Conservation (phyloP, 2,888 invertebrate genomes). For the Achlya flavicornis region DNA sequence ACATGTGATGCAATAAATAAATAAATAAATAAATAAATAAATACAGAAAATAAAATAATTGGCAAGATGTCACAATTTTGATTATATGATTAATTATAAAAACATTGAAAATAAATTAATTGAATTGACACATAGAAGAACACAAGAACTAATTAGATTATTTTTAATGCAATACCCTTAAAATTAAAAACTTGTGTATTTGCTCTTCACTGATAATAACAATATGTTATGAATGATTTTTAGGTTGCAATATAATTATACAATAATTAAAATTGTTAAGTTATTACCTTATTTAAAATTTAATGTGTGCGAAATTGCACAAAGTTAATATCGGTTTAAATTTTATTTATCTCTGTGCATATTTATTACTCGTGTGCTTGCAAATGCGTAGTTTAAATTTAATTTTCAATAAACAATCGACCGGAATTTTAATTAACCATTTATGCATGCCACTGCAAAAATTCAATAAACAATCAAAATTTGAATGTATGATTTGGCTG, state of each 20-base stretch:
- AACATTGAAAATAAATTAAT: too few relatives aligned
- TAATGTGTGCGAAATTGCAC: neutral
- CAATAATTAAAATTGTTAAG: neutral
- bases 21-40: too few relatives aligned
- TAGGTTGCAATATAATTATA: neutral
- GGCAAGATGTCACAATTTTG: too few relatives aligned
- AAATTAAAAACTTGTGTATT: too few relatives aligned
- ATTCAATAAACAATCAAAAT: neutral
- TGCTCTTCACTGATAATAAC: too few relatives aligned
- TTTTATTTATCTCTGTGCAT: neutral
- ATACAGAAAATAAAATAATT: too few relatives aligned
- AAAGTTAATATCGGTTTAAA: neutral
- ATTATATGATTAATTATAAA: too few relatives aligned
- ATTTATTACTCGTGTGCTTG: neutral
- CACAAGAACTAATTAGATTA: too few relatives aligned
- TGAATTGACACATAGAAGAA: too few relatives aligned
- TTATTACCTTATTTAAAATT: neutral
- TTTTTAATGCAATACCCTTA: too few relatives aligned
- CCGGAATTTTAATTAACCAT: conserved; percentile 23
- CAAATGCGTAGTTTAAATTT: neutral
- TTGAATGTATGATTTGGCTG: conserved; percentile 16
- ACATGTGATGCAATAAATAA: too few relatives aligned
- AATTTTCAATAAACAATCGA: neutral
- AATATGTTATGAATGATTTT: neutral
- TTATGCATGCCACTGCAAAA: conserved; percentile 6